Conservation (phyloP, 2,888 invertebrate genomes). For the Alloscopus bannaensis region DNA sequence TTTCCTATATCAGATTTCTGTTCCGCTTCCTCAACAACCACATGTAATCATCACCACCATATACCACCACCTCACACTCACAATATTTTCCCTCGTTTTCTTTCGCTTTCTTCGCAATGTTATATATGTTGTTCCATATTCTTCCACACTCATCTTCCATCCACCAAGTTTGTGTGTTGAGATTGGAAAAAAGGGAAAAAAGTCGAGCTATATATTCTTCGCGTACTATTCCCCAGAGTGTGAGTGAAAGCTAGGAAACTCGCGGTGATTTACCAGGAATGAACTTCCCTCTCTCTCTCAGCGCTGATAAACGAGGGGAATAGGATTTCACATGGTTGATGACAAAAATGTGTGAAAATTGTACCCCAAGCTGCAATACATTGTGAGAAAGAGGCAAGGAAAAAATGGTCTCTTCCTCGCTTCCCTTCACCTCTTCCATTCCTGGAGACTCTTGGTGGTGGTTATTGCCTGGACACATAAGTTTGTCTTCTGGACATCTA, state of each 20-base stretch:
- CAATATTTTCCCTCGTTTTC: neutral
- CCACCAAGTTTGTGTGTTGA: slow-evolving; percentile 21
- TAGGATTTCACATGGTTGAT: slow-evolving; percentile 69
- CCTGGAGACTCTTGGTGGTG: no score
- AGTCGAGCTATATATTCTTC: neutral
- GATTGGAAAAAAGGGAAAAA: slow-evolving; percentile 62
- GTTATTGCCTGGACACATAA: slow-evolving; percentile 40
- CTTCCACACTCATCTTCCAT: no score
- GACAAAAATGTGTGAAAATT: slow-evolving; percentile 73
- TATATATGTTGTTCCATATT: no score
- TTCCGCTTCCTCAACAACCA: neutral
- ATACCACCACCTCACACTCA: slow-evolving; percentile 11
- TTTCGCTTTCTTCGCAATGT: neutral
- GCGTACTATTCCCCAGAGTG: slow-evolving; percentile 31
- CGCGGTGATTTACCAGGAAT: slow-evolving; percentile 73
- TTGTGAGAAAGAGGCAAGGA: slow-evolving; percentile 46
- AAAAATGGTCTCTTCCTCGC: slow-evolving; percentile 21
- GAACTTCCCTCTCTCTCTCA: slow-evolving; percentile 73
- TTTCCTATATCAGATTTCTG: neutral
- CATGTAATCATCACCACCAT: slow-evolving; percentile 10
- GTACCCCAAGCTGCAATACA: slow-evolving; percentile 73
- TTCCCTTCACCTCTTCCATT: neutral
- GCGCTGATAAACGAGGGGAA: slow-evolving; percentile 73
- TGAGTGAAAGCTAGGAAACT: slow-evolving; percentile 45
- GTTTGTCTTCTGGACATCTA: slow-evolving; percentile 60